Evolutionary conservation across 1,140 invertebrate genomes (phyloP), one percentile per base, ranked within the genome.

Genomic region (Aphelinus atriplicis): DNA sequence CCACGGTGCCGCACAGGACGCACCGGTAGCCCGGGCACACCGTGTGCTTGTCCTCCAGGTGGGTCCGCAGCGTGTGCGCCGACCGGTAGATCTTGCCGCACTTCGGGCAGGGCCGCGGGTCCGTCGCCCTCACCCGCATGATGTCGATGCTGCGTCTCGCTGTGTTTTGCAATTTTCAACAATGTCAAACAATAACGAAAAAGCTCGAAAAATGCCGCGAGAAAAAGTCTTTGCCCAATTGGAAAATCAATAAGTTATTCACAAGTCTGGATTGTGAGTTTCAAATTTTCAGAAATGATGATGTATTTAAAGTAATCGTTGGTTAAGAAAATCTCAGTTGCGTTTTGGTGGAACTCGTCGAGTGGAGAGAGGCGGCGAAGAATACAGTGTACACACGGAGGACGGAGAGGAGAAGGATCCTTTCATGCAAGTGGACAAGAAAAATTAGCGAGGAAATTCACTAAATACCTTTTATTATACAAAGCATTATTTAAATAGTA

Each of bases 41-140:
- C 3, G 95, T 96, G 85, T 97, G 95, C 83, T 97, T 97, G 84
- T 97, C 95, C 85, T 97, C 95, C 71, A 97, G 89, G 87, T 97
- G 95, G 3, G 95, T 97, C 62, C 95, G 90, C 73, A 97, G 88
- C 1, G 95, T 97, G 83, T 96, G 95, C 1, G 95, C 95, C 3
- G 95, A 96, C 46, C 95, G 90, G 85, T 97, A 97, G 83, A 96
- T 96, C 88, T 97, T 97, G 2, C 95, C 95, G 84, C 95, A 97
- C 84, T 97, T 96, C 6, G 95, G 95, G 86, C 95, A 97, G 0
- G 95, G 95, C 47, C 95, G 89, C 0, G 95, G 95, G 89, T 97
- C 95, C 10, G 95, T 97, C 0, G 95, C 95, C 78, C 95, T 90
- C 10, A 97, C 95, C 80, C 95, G 90, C 85, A 94, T 91, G 90